Base-by-base conservation (phyloP, 2,797 vertebrate genomes). In the Pseudomugil gertrudae region DNA sequence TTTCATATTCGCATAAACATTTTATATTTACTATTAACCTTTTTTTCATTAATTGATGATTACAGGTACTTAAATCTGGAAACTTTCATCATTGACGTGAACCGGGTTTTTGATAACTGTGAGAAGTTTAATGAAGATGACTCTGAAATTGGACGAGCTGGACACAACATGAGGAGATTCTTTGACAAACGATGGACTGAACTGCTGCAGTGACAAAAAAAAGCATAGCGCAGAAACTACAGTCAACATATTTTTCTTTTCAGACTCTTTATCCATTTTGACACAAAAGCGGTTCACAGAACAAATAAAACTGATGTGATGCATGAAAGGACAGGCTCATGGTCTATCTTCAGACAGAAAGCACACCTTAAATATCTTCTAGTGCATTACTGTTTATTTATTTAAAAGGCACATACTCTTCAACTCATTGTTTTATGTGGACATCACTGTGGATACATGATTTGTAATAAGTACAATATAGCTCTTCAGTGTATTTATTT, bases 31-130 rank as follows among this genome's bases (percentile, higher is more conserved):
- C 19, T 30, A 35, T 35, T 26, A 10, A 2, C 11, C 3, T 30
- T 26, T 63, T 53, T 59, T 30, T 0, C 35, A 26, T 36, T n/a
- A 0, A 19, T 17, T 15, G 40, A 54, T 58, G 4, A 2, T 94
- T 87, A 76, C 73, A 99, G 97, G 88, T 98, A 99, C 85, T 88
- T 93, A 43, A 96, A 93, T 85, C 90, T 95, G 81, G 96, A 97
- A 91, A 94, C 95, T 5, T 98, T 99, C 91, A 95, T 96, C 60
- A 81, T 95, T 13, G 98, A 99, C 64, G 94, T 98, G 88, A 98
- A 96, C 92, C 93, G 97, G 88, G 96, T 99, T 86, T 99, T 98
- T 83, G 96, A 99, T 90, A 99, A 99, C 95, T 99, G 98, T 92
- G 96, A 98, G 95, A 96, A 94, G 74, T 99, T 98, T 87, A 99